Percentiles rank a stretch among this genome's conserved stretches.
phyloP scores from a whole-genome alignment of 2,888 invertebrate genomes.

The Stramonita haemastoma region DNA sequence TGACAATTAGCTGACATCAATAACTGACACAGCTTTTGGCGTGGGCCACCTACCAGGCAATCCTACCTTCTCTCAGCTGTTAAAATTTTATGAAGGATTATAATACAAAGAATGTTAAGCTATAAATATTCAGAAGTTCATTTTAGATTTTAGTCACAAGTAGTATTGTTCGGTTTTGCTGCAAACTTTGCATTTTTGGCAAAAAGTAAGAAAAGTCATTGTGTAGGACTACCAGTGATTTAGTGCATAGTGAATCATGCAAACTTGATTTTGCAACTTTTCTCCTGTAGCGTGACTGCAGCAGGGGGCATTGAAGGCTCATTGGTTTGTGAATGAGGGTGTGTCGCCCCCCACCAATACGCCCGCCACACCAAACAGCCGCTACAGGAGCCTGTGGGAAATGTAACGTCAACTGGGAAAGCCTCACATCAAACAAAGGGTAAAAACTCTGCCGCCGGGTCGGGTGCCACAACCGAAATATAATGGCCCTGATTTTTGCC shows the following conservation, averaged over 20 bases:
- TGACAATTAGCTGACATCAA: too few species aligned
- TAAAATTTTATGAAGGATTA: too few species aligned
- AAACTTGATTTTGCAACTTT: constrained; percentile 26
- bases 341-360: constrained; percentile 21
- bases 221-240: not conserved
- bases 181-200: not conserved
- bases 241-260: not conserved
- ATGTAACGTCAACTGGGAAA: constrained; percentile 9
- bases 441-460: constrained; percentile 19
- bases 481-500: constrained; percentile 35
- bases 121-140: too few species aligned
- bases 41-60: too few species aligned
- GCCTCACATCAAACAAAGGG: constrained; percentile 15
- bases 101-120: not conserved
- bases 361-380: constrained; percentile 23
- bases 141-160: not conserved
- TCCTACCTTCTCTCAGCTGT: too few species aligned
- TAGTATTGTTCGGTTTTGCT: not conserved
- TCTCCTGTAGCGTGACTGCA: constrained; percentile 33
- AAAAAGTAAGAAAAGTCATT: not conserved
- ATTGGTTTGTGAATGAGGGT: constrained; percentile 33
- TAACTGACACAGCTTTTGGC: too few species aligned
- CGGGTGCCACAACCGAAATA: constrained; percentile 20
- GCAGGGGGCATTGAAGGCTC: constrained; percentile 19
- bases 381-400: not conserved